phyloP scores from a whole-genome alignment of 2,797 vertebrate genomes.

The Nasua narica region DNA sequence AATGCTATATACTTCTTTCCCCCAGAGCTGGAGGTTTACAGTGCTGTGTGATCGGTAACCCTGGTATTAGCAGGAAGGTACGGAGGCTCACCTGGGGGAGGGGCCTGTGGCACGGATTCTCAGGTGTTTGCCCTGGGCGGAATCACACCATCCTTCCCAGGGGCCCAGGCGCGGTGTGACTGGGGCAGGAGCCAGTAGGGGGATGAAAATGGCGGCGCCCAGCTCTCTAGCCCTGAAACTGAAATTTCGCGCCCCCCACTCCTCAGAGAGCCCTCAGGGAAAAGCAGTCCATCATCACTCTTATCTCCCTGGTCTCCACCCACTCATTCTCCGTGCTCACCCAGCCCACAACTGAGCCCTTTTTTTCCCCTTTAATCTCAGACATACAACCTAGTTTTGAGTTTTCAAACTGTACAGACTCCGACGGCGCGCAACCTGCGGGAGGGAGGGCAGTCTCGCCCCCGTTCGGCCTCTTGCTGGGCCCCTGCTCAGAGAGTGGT shows the following conservation, averaged over 20 bases:
- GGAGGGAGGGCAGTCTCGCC: background rate
- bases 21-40: background rate
- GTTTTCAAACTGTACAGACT: background rate
- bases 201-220: background rate
- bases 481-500: background rate
- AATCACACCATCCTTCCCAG: too few relatives aligned
- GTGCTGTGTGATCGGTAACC: background rate
- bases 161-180: background rate
- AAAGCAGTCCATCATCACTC: background rate
- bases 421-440: background rate
- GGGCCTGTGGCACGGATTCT: background rate
- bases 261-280: background rate
- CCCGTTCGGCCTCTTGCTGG: background rate
- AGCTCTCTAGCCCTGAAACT: background rate
- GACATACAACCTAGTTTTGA: background rate
- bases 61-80: background rate
- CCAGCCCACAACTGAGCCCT: background rate
- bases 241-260: background rate
- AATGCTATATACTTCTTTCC: background rate
- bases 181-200: background rate
- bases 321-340: background rate
- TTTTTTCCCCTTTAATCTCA: background rate
- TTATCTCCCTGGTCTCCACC: background rate
- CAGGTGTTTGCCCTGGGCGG: accelerated
- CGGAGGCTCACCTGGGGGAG: too few relatives aligned